Base-by-base conservation (phyloP, 2,113 vertebrate species). In the Ascaphus truei region DNA sequence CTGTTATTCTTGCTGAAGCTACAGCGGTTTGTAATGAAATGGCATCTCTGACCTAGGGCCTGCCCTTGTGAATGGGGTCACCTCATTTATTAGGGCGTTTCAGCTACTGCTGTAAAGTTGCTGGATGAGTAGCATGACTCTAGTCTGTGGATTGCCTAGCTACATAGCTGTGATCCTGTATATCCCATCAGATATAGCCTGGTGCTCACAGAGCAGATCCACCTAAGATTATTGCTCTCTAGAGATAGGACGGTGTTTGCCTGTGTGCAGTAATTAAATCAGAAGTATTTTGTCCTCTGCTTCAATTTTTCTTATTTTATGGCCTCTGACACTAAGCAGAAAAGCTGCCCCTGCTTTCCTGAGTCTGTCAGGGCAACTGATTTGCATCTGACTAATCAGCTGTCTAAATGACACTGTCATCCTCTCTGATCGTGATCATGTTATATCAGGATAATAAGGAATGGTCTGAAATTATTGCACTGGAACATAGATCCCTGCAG, bases 31-130 rank as follows among this genome's bases (percentile, higher is more conserved):
- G 52, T 16, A 34, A 7, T 47, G 2, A 27, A 36, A 26, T 4
- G 68, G 68, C n/a, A 37, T 20, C 1, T 29, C 4, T 78, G 79
- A 79, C 81, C 79, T 78, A 64, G 66, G 64, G 64, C 75, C 68
- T 55, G 80, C 59, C 79, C 77, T 75, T 73, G 61, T 37, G 11
- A 3, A 22, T 37, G 77, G 61, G 1, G 31, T 23, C 20, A 43
- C 45, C 25, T 68, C 7, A 23, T 56, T 16, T 43, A 7, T 9
- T 2, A 18, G 27, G 31, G 27, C n/a, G n/a, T 7, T 1, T n/a
- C 30, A 53, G 11, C n/a, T 3, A 31, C 20, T 20, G 15, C 2
- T 8, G n/a, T n/a, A n/a, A 22, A 2, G 8, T 18, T 29, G 12
- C 5, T 4, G 4, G 15, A 7, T 3, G 22, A 8, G 52, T 9